Evolutionary conservation across 1,140 invertebrate species (phyloP).

Genomic region (Drosophila melanica): DNA sequence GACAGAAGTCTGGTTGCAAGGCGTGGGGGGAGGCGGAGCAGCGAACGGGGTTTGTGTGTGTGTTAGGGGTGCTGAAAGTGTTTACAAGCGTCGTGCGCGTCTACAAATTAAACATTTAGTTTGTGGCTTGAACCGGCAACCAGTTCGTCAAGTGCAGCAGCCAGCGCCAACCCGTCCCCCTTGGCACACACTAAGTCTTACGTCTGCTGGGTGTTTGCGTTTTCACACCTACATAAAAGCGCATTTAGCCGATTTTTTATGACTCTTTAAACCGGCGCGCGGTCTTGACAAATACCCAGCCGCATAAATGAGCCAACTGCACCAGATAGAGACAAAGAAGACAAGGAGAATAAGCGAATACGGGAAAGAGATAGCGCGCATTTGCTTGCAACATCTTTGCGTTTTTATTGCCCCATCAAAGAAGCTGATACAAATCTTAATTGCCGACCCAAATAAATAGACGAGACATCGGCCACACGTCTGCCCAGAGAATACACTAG

Average conservation of each 20-base stretch:
- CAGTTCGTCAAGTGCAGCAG: slow-evolving; percentile 42
- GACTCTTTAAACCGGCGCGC: slow-evolving; percentile 72
- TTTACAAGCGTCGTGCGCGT: slow-evolving; percentile 69
- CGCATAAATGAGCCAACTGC: slow-evolving; percentile 67
- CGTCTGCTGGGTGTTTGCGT: background rate
- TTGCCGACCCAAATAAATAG: slow-evolving; percentile 83
- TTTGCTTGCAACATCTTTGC: slow-evolving; percentile 50
- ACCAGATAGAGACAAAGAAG: background rate
- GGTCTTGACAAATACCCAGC: slow-evolving; percentile 58
- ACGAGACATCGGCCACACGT: slow-evolving; percentile 39
- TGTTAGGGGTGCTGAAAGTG: slow-evolving; percentile 26
- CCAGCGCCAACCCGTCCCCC: background rate
- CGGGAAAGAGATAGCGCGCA: slow-evolving; percentile 27
- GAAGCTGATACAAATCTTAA: slow-evolving; percentile 78
- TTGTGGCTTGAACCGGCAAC: slow-evolving; percentile 50
- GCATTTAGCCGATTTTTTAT: slow-evolving; percentile 74
- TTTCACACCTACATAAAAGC: slow-evolving; percentile 64
- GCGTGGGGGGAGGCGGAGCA: background rate
- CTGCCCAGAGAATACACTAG: slow-evolving; percentile 6
- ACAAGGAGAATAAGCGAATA: background rate
- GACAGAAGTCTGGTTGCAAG: slow-evolving; percentile 14
- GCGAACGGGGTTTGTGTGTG: background rate
- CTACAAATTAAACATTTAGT: slow-evolving; percentile 78
- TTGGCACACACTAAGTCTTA: background rate
- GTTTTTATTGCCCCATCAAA: slow-evolving; percentile 76